Evolutionary conservation across 1,140 invertebrate species (phyloP).

Genomic region (fruit fly (Drosophila melanogaster)): DNA sequence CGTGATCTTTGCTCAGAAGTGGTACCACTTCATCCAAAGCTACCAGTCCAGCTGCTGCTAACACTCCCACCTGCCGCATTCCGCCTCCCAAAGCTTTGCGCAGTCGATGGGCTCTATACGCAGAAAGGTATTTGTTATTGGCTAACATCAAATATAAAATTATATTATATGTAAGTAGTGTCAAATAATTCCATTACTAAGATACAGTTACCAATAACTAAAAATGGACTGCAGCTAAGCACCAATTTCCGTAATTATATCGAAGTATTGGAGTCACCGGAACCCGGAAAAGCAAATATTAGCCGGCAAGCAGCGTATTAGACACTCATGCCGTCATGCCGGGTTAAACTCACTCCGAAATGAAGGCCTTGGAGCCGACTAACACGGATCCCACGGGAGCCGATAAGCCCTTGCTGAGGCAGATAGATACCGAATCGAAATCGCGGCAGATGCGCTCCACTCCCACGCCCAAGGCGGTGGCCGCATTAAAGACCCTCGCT

Average conservation of each 20-base stretch:
- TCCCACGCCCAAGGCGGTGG: constrained; percentile 87
- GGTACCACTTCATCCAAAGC: constrained; percentile 91
- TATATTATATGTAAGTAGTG: no score
- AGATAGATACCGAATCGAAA: constrained; percentile 92
- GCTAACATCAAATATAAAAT: no score
- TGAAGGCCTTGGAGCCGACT: constrained; percentile 91
- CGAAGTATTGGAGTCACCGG: background rate
- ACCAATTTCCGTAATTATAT: background rate
- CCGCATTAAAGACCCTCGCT: constrained; percentile 96
- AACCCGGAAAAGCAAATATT: background rate
- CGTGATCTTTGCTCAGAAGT: constrained; percentile 90
- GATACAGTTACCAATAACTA: background rate
- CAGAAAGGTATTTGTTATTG: background rate
- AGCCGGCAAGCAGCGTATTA: background rate
- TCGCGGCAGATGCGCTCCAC: constrained; percentile 88
- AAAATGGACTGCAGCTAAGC: background rate
- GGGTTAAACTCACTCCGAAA: constrained; percentile 88
- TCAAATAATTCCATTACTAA: background rate
- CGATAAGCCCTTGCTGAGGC: constrained; percentile 94
- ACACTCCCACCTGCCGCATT: constrained; percentile 94
- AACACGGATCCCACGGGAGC: constrained; percentile 95
- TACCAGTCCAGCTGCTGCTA: constrained; percentile 94
- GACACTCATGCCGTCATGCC: background rate
- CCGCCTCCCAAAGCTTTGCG: constrained; percentile 96
- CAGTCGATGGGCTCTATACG: constrained; percentile 85